Evolutionary conservation across 2,113 vertebrate genomes (phyloP), one percentile per base, ranked within the genome.

Genomic region (Seriola aureovittata): DNA sequence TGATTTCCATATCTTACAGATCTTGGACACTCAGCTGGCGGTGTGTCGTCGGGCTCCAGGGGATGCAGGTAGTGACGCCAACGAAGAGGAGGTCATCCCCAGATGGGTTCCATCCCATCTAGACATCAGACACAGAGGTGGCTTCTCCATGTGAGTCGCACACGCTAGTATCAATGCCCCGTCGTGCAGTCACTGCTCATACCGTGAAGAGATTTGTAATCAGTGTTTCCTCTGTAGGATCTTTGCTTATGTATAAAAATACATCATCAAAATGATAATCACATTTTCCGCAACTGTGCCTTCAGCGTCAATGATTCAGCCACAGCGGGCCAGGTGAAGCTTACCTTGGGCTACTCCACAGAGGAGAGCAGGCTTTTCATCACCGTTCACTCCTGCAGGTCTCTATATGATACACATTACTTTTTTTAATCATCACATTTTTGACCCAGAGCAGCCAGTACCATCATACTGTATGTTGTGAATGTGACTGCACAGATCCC

Each of bases 381-480:
- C 92, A 94, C 95, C 0, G 80, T 98, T 29, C 95, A 97, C 71
- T 72, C 95, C 70, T 98, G 97, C 96, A 97, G 97, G 97, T 98
- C 42, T 83, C 23, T 57, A 29, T 38, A 52, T 54, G 1, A 38
- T 46, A 65, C 1, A 16, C 0, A 0, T 52, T 40, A 25, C 52
- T 2, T 58, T 69, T 21, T 42, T 42, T 8, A 42, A 50, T 29
- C 34, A 21, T 69, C 23, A 23, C 23, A 19, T 78, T 32, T 19
- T 65, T 29, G 3, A 50, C 36, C 29, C n/a, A 23, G 0, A 54
- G 23, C 44, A 21, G 50, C 36, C 9, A 7, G 29, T 50, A 60
- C 0, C 44, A 36, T 36, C 29, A 46, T 4, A 16, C 46, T 48
- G 2, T 10, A 9, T n/a, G 11, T 25, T 44, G 46, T 76, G 1